Percentiles rank a stretch among this genome's conserved stretches.
Conservation (phyloP, 2,797 vertebrate genomes). For the Microchirus variegatus region DNA sequence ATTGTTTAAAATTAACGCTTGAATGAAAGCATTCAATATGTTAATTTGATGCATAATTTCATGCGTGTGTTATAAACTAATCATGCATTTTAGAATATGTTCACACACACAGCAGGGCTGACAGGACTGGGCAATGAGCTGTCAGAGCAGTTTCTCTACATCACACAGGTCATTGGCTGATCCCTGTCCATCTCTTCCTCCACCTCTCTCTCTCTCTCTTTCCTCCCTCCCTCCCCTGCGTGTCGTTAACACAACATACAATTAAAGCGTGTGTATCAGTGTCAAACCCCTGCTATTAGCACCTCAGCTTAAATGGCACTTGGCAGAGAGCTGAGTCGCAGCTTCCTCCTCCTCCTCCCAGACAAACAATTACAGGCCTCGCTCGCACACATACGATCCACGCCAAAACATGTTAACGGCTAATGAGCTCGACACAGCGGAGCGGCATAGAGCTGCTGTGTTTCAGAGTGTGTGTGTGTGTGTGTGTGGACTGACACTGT, state of each 20-base stretch:
- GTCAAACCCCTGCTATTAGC: conserved; percentile 66
- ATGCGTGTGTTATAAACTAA: conserved; percentile 32
- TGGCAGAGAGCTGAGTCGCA: conserved; percentile 60
- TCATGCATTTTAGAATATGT: conserved; percentile 33
- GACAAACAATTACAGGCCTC: conserved; percentile 64
- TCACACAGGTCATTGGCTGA: conserved; percentile 72
- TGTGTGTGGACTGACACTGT: conserved; percentile 11
- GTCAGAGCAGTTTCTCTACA: conserved; percentile 62
- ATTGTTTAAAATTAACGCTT: conserved; percentile 19
- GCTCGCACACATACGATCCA: conserved; percentile 32
- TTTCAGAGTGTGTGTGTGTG: neutral
- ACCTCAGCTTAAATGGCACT: conserved; percentile 65
- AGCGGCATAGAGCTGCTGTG: conserved; percentile 6
- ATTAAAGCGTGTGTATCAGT: conserved; percentile 70
- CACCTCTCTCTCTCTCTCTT: conserved; percentile 19
- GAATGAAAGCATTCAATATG: conserved; percentile 12
- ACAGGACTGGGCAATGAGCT: conserved; percentile 70
- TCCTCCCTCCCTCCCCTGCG: conserved; percentile 31
- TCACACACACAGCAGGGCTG: conserved; percentile 42
- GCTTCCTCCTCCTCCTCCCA: conserved; percentile 62
- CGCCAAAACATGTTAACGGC: conserved; percentile 43
- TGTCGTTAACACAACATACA: conserved; percentile 73
- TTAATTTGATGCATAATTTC: neutral
- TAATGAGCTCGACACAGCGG: conserved; percentile 46
- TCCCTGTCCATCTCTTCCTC: conserved; percentile 56